Percentiles rank a stretch among this genome's conserved stretches.
These are phyloP conservation scores for Cinara cedri DNA, from an alignment of 2,888 invertebrate genomes.

Conservation along the genomic window DNA sequence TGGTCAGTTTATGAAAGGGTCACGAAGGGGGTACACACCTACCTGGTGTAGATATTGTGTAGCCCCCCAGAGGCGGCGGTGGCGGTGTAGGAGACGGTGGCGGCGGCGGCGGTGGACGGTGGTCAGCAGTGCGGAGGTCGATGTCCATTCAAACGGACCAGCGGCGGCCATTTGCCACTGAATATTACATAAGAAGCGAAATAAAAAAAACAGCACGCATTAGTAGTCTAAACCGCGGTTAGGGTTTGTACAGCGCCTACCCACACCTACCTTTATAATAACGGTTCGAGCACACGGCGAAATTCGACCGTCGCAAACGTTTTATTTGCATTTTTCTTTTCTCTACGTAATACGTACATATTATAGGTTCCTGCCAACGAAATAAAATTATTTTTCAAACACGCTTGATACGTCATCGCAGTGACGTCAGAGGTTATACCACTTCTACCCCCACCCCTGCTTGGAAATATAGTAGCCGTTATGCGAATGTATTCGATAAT, in stretches of 20 bases:
- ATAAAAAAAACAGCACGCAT: conserved; percentile 29
- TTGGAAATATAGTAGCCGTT: too few relatives aligned
- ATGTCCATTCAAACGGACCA: conserved; percentile 53
- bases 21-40: conserved; percentile 23
- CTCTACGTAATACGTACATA: too few relatives aligned
- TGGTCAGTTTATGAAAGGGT: conserved; percentile 53
- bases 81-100: neutral
- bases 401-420: too few relatives aligned
- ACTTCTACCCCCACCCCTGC: too few relatives aligned
- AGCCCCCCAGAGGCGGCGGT: neutral
- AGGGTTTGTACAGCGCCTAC: neutral
- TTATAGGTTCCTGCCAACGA: too few relatives aligned
- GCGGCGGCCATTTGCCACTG: conserved; percentile 45
- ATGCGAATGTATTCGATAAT: too few relatives aligned
- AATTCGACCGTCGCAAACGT: too few relatives aligned
- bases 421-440: too few relatives aligned
- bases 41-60: conserved; percentile 42
- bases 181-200: conserved; percentile 49
- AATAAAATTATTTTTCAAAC: too few relatives aligned
- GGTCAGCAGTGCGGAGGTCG: conserved; percentile 22
- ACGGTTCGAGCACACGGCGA: too few relatives aligned
- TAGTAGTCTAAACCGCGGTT: neutral
- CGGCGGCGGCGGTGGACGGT: neutral
- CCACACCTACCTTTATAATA: too few relatives aligned
- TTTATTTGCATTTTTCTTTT: too few relatives aligned